phyloP scores from a whole-genome alignment of 2,113 vertebrate species.

The Melospiza georgiana region DNA sequence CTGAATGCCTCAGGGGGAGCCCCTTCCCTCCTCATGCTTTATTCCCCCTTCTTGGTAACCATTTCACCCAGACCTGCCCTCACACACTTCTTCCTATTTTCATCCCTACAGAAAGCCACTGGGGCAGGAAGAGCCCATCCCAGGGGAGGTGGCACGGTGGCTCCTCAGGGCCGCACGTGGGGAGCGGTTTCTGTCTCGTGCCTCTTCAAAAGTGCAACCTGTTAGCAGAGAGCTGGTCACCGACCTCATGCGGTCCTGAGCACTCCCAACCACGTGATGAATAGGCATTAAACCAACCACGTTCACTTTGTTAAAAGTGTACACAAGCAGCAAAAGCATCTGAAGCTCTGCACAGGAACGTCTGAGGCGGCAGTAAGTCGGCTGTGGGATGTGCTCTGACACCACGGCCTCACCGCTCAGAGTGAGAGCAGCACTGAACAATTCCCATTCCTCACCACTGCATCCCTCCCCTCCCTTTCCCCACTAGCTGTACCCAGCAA shows the following conservation, averaged over 20 bases:
- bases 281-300: background rate
- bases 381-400: background rate
- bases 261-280: background rate
- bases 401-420: fast-evolving
- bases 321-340: background rate
- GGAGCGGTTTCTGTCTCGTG: fast-evolving
- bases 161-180: fast-evolving
- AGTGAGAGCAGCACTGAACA: background rate
- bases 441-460: background rate
- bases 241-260: fast-evolving
- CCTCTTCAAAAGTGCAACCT: background rate
- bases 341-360: background rate
- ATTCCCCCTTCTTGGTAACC: background rate
- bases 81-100: background rate
- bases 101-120: background rate
- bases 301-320: background rate
- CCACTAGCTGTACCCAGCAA: fast-evolving
- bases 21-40: background rate
- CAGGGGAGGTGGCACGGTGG: background rate
- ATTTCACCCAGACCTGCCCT: background rate
- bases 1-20: background rate
- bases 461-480: background rate
- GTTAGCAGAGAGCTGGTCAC: background rate
- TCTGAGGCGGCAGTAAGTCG: background rate
- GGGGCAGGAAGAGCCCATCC: background rate